Evolutionary conservation across 2,797 vertebrate genomes (phyloP), one percentile per base, ranked within the genome.

Genomic region (Octomys mimax): DNA sequence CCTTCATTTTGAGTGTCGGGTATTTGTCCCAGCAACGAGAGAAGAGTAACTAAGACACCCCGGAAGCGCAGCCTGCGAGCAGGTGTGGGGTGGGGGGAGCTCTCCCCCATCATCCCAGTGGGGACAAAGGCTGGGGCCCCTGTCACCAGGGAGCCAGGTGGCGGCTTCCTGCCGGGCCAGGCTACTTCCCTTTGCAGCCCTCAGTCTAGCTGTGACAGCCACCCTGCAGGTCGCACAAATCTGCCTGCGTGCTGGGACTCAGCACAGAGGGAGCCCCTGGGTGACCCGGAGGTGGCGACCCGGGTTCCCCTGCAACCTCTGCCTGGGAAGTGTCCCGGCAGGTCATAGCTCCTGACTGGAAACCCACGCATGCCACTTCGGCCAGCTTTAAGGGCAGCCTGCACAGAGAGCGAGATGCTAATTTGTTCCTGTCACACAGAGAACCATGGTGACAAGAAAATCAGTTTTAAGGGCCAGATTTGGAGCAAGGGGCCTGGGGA

Each of bases 311-410:
- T 5, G 4, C 1, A 80, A 11, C 24, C 68, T 1, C 68, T 10
- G 22, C 66, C 1, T 1, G 31, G 39, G 14, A 28, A 22, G 24
- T 59, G 33, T 9, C 28, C 6, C 0, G 0, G 9, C 73, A 64
- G 46, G 64, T 73, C 13, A 5, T 9, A 10, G 16, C 28, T 42
- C 79, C 31, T 54, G 0, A 81, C 46, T 62, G 1, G 16, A 62
- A 70, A 94, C 68, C 78, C n/a, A 87, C 94, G 89, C 94, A 59
- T 3, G 5, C 73, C 79, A 94, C 75, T 89, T 73, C 39, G 46
- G 91, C 64, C 80, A 52, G 1, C 49, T 96, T 84, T 91, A 91
- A 87, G 61, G 61, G 61, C 61, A 26, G 22, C 92, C 59, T 57
- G 96, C n/a, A 21, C 19, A 7, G 57, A 57, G 4, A 57, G 5